Base-by-base conservation (phyloP, 2,113 vertebrate genomes). In the Saguinus imperator region DNA sequence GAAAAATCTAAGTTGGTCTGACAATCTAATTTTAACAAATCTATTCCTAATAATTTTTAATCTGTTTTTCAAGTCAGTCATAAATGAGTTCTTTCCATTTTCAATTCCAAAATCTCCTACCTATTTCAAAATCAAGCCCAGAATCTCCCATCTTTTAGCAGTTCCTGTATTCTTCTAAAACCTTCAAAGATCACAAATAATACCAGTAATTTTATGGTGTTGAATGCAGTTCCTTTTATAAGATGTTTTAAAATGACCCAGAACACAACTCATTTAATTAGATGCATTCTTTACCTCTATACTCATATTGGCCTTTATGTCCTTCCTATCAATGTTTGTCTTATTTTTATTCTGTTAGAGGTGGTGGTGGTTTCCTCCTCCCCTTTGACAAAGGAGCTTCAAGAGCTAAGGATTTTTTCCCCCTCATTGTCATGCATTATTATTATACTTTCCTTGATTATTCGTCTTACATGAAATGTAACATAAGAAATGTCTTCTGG, bases 11-110 rank as follows among this genome's bases (percentile, higher is more conserved):
- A 86, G 32, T 77, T 91, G 35, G 23, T 87, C 40, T 94, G 25
- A 92, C 50, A 83, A 80, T 84, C 43, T 94, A 55, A 82, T 96
- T 94, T 87, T 93, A 98, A 84, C 50, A 95, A 96, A 96, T 37
- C 58, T 50, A 95, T 91, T 91, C 55, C 68, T 75, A 70, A 80
- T 92, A 21, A 93, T 66, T 77, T 96, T 97, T 86, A 75, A 96
- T 57, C 79, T 79, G 43, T 45, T 94, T 89, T 87, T 94, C 58
- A 95, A 88, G 8, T 61, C 50, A 88, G 21, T 75, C 57, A 96
- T 90, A 87, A 82, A 87, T 85, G 43, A 55, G 48, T 86, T 14
- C n/a, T 89, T 96, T 80, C 61, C 40, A 93, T 61, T 93, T 91
- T 79, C 48, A 84, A 27, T 88, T 89, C 27, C 85, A 91, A 96